These are phyloP conservation scores for Chymomyza fuscimana DNA, from an alignment of 2,888 invertebrate genomes.

Conservation along the genomic window DNA sequence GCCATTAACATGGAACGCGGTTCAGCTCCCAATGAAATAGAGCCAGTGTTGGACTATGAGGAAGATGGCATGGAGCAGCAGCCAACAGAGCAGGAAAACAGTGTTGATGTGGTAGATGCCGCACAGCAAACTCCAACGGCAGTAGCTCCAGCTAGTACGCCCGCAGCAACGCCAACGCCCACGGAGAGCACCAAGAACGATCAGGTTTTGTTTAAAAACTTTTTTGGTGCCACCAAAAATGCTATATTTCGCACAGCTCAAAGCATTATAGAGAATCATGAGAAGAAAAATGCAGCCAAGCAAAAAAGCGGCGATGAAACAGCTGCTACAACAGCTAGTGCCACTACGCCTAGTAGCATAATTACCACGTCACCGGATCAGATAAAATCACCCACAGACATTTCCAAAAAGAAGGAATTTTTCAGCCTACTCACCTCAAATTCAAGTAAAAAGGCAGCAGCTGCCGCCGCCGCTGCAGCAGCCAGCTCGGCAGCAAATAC, in stretches of 20 bases:
- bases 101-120: slow-evolving; percentile 11
- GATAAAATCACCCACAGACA: slow-evolving; percentile 78
- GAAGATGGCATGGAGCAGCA: slow-evolving; percentile 19
- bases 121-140: slow-evolving; percentile 34
- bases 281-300: slow-evolving; percentile 79
- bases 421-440: slow-evolving; percentile 78
- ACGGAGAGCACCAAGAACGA: slow-evolving; percentile 76
- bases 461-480: slow-evolving; percentile 69
- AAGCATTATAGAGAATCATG: slow-evolving; percentile 80
- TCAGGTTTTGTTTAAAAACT: slow-evolving; percentile 79
- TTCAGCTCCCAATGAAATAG: slow-evolving; percentile 50
- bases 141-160: slow-evolving; percentile 48
- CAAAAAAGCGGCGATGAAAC: slow-evolving; percentile 62
- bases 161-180: slow-evolving; percentile 39
- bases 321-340: slow-evolving; percentile 19
- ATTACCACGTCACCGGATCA: slow-evolving; percentile 50
- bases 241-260: slow-evolving; percentile 80
- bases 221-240: slow-evolving; percentile 80
- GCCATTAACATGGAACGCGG: slow-evolving; percentile 62
- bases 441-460: slow-evolving; percentile 76
- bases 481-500: slow-evolving; percentile 44
- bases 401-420: slow-evolving; percentile 79
- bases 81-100: slow-evolving; percentile 26
- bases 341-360: slow-evolving; percentile 22
- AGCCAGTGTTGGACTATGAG: slow-evolving; percentile 35